Evolutionary conservation across 64 coral and sea anemone species (phyloP).

Genomic region (Stichodactyla helianthus): DNA sequence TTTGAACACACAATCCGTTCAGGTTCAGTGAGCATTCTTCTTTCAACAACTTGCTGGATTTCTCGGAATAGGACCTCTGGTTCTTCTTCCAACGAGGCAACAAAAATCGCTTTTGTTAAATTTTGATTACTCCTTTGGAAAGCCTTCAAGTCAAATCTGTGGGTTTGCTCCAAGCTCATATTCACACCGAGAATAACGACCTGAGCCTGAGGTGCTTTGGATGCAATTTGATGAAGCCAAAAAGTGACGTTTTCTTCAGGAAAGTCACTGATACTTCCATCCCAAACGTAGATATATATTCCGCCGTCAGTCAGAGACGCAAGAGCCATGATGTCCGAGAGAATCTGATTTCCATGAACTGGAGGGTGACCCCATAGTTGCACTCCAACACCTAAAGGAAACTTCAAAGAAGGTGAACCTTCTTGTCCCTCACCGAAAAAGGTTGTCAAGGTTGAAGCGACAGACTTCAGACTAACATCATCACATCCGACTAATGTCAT

Average conservation of each 20-base stretch:
- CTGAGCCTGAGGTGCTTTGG: constrained; percentile 31
- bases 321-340: constrained; percentile 42
- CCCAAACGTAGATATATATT: constrained; percentile 63
- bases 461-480: constrained; percentile 30
- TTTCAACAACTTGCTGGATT: constrained; percentile 1
- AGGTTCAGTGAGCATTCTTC: background rate
- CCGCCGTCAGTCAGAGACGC: constrained; percentile 56
- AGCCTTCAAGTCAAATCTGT: constrained; percentile 45
- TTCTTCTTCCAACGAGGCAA: constrained; percentile 29
- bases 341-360: constrained; percentile 1
- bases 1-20: constrained; percentile 10
- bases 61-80: constrained; percentile 6
- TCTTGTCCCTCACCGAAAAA: background rate
- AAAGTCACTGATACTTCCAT: constrained; percentile 26
- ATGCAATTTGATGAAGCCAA: constrained; percentile 50
- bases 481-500: constrained; percentile 48
- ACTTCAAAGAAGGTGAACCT: constrained; percentile 14
- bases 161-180: constrained; percentile 31
- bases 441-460: constrained; percentile 21
- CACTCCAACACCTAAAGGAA: constrained; percentile 32
- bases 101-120: constrained; percentile 50
- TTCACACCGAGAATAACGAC: constrained; percentile 59
- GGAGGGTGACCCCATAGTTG: constrained; percentile 56
- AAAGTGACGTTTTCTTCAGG: constrained; percentile 55
- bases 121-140: constrained; percentile 66